These are phyloP conservation scores for Grammomys dolichurus DNA, from an alignment of 2,113 vertebrate genomes.

Conservation along the genomic window DNA sequence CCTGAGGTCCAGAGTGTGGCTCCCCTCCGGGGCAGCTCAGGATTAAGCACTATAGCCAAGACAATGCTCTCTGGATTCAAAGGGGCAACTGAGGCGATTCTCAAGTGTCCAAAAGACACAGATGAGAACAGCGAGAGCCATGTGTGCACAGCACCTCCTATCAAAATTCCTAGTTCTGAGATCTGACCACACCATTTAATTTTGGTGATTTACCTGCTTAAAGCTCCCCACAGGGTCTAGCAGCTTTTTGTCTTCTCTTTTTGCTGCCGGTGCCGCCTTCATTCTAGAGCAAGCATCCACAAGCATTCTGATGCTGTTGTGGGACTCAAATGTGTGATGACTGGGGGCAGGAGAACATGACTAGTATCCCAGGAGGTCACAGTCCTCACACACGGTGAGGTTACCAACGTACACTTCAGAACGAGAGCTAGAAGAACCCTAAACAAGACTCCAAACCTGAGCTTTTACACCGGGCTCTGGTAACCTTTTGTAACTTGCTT, in stretches of 20 bases:
- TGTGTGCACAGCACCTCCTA: background rate
- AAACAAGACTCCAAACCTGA: background rate
- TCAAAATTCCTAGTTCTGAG: background rate
- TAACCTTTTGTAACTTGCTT: too few species aligned
- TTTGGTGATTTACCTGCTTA: background rate
- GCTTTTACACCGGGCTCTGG: background rate
- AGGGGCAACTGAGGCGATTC: background rate
- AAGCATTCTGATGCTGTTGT: too few species aligned
- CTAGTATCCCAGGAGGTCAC: background rate
- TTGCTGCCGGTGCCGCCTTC: background rate
- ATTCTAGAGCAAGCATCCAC: background rate
- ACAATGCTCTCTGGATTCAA: background rate
- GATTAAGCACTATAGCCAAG: background rate
- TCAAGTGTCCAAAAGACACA: background rate
- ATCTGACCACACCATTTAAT: background rate
- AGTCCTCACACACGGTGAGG: background rate
- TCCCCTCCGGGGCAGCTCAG: background rate
- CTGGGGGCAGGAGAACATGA: background rate
- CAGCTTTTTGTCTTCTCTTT: background rate
- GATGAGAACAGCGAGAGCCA: background rate
- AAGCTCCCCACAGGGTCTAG: background rate
- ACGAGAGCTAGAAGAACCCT: background rate
- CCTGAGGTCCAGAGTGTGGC: background rate
- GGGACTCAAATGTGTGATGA: background rate
- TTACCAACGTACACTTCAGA: slow-evolving; percentile 11